phyloP scores from a whole-genome alignment of 2,113 vertebrate species.

The Cephalophus harveyi region DNA sequence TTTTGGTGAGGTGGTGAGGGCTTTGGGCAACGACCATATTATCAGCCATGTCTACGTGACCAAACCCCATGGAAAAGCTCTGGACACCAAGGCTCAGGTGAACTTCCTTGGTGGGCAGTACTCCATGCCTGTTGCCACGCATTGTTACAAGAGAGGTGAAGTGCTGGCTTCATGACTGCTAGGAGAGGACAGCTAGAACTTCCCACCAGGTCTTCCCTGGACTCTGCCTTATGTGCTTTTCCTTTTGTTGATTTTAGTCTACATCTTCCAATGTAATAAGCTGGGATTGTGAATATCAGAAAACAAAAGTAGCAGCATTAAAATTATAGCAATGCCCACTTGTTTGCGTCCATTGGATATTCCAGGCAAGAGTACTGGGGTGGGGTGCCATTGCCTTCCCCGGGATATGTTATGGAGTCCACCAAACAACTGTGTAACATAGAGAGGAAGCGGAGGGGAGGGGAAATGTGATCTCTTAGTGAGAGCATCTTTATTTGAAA shows the following conservation, averaged over 20 bases:
- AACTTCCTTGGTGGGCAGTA: neutral
- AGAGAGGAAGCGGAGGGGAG: neutral
- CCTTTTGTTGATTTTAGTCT: neutral
- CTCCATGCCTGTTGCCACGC: neutral
- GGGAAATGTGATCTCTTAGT: neutral
- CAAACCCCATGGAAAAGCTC: neutral
- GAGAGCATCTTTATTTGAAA: conserved; percentile 34
- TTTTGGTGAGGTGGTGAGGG: neutral
- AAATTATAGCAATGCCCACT: neutral
- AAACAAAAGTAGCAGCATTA: neutral
- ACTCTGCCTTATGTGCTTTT: neutral
- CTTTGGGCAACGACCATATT: neutral
- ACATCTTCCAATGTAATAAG: neutral
- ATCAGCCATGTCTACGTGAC: neutral
- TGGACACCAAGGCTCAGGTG: neutral
- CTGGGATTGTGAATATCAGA: neutral
- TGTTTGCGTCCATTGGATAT: no score
- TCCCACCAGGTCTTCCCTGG: neutral
- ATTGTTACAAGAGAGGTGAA: neutral
- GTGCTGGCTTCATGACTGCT: neutral
- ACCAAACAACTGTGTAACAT: neutral
- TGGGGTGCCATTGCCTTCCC: no score
- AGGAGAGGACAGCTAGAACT: neutral
- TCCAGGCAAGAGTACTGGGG: no score
- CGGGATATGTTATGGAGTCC: neutral